These are phyloP conservation scores for Phoeniculus purpureus DNA, from an alignment of 2,797 vertebrate genomes.

Conservation along the genomic window DNA sequence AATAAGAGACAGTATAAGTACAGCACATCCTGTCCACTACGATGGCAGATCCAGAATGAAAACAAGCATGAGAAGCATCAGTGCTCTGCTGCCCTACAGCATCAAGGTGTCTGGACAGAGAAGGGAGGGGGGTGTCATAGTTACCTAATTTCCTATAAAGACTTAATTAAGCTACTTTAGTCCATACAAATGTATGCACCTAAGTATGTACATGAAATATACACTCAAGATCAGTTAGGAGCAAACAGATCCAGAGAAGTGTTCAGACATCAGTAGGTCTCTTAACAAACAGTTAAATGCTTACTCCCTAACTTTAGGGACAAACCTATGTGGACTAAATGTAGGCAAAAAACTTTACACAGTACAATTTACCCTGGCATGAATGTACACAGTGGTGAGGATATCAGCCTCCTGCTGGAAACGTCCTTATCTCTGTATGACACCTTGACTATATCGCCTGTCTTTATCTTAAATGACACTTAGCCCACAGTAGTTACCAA, in stretches of 20 bases:
- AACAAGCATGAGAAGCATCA: background rate
- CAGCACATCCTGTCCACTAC: background rate
- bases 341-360: background rate
- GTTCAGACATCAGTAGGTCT: background rate
- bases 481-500: background rate
- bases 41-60: background rate
- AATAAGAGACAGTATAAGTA: background rate
- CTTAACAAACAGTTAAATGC: background rate
- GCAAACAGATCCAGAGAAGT: background rate
- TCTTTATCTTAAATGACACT: background rate
- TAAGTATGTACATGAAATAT: background rate
- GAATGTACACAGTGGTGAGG: background rate
- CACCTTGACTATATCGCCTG: background rate
- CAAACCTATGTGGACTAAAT: background rate
- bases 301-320: background rate
- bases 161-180: background rate
- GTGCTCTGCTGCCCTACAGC: background rate
- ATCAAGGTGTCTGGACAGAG: background rate
- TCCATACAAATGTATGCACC: background rate
- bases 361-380: background rate
- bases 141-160: background rate
- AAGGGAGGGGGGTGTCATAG: rapidly evolving
- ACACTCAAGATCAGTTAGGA: background rate
- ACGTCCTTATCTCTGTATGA: background rate
- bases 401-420: background rate